These are phyloP conservation scores for Macrobrachium rosenbergii DNA, from an alignment of 1,140 invertebrate species.

Conservation along the genomic window DNA sequence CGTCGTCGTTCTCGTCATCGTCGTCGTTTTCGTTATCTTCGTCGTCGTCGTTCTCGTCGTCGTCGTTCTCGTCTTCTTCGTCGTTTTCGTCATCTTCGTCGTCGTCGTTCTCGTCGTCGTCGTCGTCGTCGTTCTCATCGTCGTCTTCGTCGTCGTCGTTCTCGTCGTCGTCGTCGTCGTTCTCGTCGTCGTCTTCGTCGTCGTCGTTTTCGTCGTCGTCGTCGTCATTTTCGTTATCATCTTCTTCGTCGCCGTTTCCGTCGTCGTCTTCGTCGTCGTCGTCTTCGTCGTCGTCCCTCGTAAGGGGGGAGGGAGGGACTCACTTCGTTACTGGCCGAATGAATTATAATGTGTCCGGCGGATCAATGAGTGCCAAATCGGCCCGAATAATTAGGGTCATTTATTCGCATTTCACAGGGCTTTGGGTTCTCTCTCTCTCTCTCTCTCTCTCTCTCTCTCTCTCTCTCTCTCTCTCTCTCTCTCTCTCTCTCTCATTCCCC, in stretches of 20 bases:
- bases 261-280: background rate
- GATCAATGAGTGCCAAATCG: no score
- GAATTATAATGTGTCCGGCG: no score
- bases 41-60: background rate
- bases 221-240: no score
- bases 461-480: slow-evolving; percentile 17
- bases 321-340: no score
- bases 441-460: background rate
- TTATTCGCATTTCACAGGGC: no score
- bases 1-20: background rate
- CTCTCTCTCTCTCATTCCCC: background rate
- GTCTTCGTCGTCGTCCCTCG: background rate
- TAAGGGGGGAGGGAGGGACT: no score
- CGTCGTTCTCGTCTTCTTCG: no score
- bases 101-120: background rate
- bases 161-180: background rate
- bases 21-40: background rate
- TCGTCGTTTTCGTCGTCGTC: background rate
- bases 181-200: no score
- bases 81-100: background rate
- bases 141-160: background rate
- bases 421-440: slow-evolving; percentile 5
- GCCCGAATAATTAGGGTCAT: no score
- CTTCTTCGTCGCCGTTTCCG: background rate
- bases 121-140: background rate